Conservation (phyloP, 2,797 vertebrate genomes). For the Gila robusta region DNA sequence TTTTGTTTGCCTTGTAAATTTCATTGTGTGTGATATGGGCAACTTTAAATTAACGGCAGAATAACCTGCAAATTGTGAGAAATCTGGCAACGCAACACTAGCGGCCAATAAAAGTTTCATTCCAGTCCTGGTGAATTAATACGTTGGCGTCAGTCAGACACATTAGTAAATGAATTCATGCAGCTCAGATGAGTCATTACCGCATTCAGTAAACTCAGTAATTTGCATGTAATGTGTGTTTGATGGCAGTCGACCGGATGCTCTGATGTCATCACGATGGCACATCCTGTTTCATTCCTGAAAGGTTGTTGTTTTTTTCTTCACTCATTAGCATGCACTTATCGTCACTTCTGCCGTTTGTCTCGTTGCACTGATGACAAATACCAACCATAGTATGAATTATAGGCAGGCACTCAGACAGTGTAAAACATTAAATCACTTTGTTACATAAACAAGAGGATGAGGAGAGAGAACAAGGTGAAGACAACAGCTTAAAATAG, state of each 20-base stretch:
- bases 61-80: background rate
- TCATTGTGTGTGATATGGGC: background rate
- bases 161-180: background rate
- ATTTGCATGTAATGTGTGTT: background rate
- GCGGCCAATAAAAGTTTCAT: background rate
- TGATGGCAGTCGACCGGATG: background rate
- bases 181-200: background rate
- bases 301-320: background rate
- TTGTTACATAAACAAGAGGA: conserved; percentile 1
- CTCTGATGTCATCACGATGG: conserved; percentile 1
- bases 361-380: background rate
- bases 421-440: background rate
- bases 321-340: conserved; percentile 6
- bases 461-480: conserved; percentile 8
- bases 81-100: background rate
- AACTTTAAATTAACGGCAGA: background rate
- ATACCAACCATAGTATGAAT: background rate
- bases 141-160: background rate
- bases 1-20: background rate
- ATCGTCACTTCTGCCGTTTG: conserved; percentile 15
- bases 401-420: background rate
- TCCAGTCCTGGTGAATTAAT: background rate
- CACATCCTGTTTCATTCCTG: background rate
- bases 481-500: conserved; percentile 11
- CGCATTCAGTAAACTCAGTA: background rate